Conservation (phyloP, 2,113 vertebrate species). For the Scytalopus superciliaris region DNA sequence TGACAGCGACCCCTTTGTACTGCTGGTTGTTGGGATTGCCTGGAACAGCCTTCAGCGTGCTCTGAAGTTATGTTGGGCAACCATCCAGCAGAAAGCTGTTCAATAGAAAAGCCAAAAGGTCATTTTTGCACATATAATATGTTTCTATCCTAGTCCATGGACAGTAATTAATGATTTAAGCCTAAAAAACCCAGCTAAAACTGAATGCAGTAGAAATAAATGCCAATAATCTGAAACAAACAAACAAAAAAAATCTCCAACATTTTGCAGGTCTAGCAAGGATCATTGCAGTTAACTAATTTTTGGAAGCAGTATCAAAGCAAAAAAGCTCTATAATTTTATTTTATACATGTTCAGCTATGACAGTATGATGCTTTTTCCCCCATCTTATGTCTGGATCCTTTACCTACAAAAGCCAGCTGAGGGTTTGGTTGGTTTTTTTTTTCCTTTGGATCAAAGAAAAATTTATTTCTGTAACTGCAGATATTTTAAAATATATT, state of each 20-base stretch:
- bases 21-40: background rate
- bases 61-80: constrained; percentile 39
- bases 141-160: background rate
- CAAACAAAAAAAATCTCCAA: background rate
- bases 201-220: constrained; percentile 51
- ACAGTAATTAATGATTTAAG: constrained; percentile 25
- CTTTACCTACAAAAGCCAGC: constrained; percentile 59
- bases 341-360: constrained; percentile 25
- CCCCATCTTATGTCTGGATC: background rate
- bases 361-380: background rate
- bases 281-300: constrained; percentile 20
- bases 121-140: constrained; percentile 26
- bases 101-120: constrained; percentile 34
- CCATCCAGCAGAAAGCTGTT: constrained; percentile 35
- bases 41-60: constrained; percentile 9
- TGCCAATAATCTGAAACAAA: constrained; percentile 44
- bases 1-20: background rate
- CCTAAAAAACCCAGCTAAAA: constrained; percentile 34
- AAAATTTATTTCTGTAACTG: constrained; percentile 26
- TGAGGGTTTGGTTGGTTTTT: background rate
- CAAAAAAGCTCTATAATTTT: constrained; percentile 1
- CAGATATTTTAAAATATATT: constrained; percentile 63
- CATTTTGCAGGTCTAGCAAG: constrained; percentile 31
- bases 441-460: background rate
- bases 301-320: constrained; percentile 5